Evolutionary conservation across 2,113 vertebrate genomes (phyloP).

Genomic region (Aleadryas rufinucha): DNA sequence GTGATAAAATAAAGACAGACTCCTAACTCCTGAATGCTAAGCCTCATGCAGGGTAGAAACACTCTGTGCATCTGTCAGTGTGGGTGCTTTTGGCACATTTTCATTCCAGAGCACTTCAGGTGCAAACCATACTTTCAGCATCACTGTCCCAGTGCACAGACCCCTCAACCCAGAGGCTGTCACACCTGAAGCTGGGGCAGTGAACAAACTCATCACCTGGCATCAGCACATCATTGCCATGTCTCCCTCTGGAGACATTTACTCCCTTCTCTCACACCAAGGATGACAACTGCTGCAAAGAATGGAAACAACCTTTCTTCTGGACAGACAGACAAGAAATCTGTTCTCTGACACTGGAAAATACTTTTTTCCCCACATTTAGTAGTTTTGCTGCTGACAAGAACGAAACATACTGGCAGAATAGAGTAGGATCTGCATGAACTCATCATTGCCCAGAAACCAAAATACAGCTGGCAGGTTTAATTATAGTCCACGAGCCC

Average conservation of each 20-base stretch:
- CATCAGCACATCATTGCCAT: not conserved
- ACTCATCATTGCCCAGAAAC: not conserved
- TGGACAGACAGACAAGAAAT: not conserved
- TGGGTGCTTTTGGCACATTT: not conserved
- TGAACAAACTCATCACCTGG: not conserved
- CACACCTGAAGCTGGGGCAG: not conserved
- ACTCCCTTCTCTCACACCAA: not conserved
- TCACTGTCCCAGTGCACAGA: not conserved
- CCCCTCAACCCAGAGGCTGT: not conserved
- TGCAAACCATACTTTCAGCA: not conserved
- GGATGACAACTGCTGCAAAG: not conserved
- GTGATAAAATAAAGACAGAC: not conserved
- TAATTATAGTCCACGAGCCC: not conserved
- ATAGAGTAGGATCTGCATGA: not conserved
- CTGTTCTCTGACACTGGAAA: not conserved
- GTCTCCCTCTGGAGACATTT: not conserved
- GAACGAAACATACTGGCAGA: not conserved
- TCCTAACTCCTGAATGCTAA: not conserved
- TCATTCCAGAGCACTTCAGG: not conserved
- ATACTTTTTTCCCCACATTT: not conserved
- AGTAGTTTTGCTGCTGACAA: not conserved
- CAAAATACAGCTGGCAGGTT: conserved; percentile 1
- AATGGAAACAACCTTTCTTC: not conserved
- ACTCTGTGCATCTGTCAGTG: not conserved
- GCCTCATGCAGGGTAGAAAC: not conserved